Percentiles rank a stretch among this genome's conserved stretches.
Conservation (phyloP, 2,888 invertebrate species). For the Quadriops clusia region DNA sequence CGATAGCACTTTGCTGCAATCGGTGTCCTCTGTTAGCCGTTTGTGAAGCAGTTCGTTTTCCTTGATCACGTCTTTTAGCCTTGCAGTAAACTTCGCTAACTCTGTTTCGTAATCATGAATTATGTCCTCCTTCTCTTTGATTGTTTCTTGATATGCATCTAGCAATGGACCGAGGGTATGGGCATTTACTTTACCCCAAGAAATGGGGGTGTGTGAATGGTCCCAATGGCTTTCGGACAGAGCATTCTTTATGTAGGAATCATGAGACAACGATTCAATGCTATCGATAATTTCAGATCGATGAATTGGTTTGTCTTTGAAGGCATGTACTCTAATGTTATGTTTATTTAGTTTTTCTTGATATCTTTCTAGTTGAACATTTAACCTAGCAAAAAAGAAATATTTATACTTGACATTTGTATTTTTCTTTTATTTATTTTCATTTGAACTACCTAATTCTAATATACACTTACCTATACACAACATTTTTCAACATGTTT, state of each 20-base stretch:
- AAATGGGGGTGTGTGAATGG: slow-evolving; percentile 36
- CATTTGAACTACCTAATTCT: neutral
- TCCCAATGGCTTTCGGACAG: slow-evolving; percentile 28
- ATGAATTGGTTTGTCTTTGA: slow-evolving; percentile 12
- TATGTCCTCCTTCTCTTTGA: slow-evolving; percentile 62
- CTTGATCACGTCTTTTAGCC: slow-evolving; percentile 53
- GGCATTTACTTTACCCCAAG: slow-evolving; percentile 46
- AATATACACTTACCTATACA: slow-evolving; percentile 44
- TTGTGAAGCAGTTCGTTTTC: slow-evolving; percentile 56
- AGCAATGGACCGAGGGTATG: slow-evolving; percentile 61
- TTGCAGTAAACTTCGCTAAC: slow-evolving; percentile 57
- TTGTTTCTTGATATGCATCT: slow-evolving; percentile 67
- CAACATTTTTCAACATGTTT: slow-evolving; percentile 61
- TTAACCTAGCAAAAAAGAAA: slow-evolving; percentile 42
- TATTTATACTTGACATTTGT: neutral
- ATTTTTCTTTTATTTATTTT: neutral
- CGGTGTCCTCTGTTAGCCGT: slow-evolving; percentile 39
- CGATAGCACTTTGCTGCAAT: slow-evolving; percentile 35
- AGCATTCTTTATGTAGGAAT: slow-evolving; percentile 12
- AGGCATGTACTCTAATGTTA: slow-evolving; percentile 16
- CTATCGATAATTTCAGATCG: slow-evolving; percentile 9
- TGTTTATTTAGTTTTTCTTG: slow-evolving; percentile 53
- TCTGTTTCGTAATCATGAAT: slow-evolving; percentile 59
- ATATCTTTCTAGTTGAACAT: slow-evolving; percentile 64
- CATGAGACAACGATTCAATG: slow-evolving; percentile 8